phyloP scores from a whole-genome alignment of 2,888 invertebrate genomes.

The Agonopterix subpropinquella region DNA sequence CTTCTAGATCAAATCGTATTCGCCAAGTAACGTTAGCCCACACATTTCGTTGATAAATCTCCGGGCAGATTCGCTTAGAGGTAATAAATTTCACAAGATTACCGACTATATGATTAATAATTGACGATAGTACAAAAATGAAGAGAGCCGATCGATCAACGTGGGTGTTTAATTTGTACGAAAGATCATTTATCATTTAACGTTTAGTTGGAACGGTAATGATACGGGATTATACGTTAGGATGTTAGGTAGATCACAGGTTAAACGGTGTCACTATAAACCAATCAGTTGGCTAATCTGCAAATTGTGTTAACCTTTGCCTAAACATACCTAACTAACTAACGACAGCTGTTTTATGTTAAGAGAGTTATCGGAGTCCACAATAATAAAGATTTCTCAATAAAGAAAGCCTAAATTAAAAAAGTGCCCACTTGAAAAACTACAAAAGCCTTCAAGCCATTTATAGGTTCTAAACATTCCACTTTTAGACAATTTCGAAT shows the following conservation, averaged over 20 bases:
- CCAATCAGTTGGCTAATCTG: too few relatives aligned
- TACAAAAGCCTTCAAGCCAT: too few relatives aligned
- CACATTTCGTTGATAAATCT: slow-evolving; percentile 71
- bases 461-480: too few relatives aligned
- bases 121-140: slow-evolving; percentile 61
- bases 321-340: too few relatives aligned
- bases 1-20: neutral
- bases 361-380: too few relatives aligned
- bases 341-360: too few relatives aligned
- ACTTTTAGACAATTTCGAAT: too few relatives aligned
- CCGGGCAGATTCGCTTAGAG: slow-evolving; percentile 68
- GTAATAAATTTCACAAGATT: slow-evolving; percentile 73
- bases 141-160: slow-evolving; percentile 66
- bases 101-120: slow-evolving; percentile 67
- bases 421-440: too few relatives aligned
- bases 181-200: slow-evolving; percentile 61
- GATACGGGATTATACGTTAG: slow-evolving; percentile 27
- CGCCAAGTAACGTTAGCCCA: slow-evolving; percentile 45
- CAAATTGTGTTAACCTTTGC: too few relatives aligned
- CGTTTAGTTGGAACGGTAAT: slow-evolving; percentile 51
- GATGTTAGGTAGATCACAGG: slow-evolving; percentile 4
- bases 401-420: too few relatives aligned
- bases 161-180: slow-evolving; percentile 72
- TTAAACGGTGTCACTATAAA: slow-evolving; percentile 6
- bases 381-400: too few relatives aligned